phyloP scores from a whole-genome alignment of 2,888 invertebrate genomes.

The Drosophila fulvimacula region DNA sequence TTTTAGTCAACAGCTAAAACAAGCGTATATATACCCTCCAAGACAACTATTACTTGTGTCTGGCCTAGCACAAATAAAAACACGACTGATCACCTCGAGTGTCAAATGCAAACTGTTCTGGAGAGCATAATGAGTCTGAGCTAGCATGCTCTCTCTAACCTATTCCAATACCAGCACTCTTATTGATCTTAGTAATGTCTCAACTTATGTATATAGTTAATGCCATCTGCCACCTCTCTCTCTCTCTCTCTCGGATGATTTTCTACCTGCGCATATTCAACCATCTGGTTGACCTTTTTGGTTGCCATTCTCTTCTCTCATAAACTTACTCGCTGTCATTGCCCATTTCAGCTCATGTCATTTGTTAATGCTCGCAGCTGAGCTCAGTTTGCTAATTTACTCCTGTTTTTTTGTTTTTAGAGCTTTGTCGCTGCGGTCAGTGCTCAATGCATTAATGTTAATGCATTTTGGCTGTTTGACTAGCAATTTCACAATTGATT shows the following conservation, averaged over 20 bases:
- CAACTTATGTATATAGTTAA: too few species aligned
- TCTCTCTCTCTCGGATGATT: too few species aligned
- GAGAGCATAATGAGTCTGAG: not conserved
- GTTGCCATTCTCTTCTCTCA: too few species aligned
- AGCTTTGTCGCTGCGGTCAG: constrained; percentile 35
- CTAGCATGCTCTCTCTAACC: not conserved
- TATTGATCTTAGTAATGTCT: too few species aligned
- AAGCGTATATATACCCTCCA: not conserved
- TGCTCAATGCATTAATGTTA: constrained; percentile 58
- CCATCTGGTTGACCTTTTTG: too few species aligned
- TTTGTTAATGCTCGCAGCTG: not conserved
- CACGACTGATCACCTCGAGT: too few species aligned
- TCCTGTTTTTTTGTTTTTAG: constrained; percentile 10
- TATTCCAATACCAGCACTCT: too few species aligned
- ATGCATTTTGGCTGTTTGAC: constrained; percentile 72
- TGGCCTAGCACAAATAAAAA: too few species aligned
- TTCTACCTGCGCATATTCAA: too few species aligned
- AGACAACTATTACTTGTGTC: too few species aligned
- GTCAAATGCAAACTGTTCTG: not conserved
- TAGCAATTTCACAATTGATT: constrained; percentile 67
- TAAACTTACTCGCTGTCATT: not conserved
- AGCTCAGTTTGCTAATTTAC: constrained; percentile 20
- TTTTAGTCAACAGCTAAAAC: not conserved
- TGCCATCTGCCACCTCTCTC: too few species aligned
- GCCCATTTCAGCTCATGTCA: constrained; percentile 16